A percentile compares a stretch with the other conserved stretches of the same genome.
phyloP scores from a whole-genome alignment of 1,140 invertebrate species.

The Phymastichus coffea region DNA sequence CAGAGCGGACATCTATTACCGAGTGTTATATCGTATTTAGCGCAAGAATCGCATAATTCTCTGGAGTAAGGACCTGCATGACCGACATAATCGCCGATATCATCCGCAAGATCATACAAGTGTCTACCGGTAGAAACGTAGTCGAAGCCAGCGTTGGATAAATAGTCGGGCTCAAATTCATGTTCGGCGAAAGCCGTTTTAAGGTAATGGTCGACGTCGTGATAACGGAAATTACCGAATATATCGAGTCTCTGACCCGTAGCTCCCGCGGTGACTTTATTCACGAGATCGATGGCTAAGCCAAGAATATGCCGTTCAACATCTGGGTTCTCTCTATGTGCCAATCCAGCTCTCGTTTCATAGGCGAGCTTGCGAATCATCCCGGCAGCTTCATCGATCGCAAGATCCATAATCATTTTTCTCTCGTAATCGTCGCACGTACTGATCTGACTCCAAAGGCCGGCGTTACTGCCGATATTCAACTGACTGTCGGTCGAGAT shows the following conservation, averaged over 20 bases:
- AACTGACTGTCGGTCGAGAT: not conserved
- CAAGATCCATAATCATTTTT: constrained; percentile 16
- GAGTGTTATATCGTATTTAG: not conserved
- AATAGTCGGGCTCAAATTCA: not conserved
- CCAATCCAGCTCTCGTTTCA: not conserved
- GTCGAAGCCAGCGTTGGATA: constrained; percentile 10
- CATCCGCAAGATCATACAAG: not conserved
- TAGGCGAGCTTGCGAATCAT: constrained; percentile 4
- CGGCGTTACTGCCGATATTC: not conserved
- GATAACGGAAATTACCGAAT: not conserved
- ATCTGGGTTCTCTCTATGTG: not conserved
- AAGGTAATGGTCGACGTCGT: not conserved
- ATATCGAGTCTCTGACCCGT: not conserved
- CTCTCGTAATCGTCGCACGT: constrained; percentile 6
- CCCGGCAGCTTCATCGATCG: constrained; percentile 9
- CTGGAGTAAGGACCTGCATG: not conserved
- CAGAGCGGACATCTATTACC: not conserved
- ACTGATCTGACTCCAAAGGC: not conserved
- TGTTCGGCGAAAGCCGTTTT: not conserved
- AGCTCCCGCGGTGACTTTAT: not conserved
- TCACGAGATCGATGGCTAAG: constrained; percentile 17
- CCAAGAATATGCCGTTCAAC: not conserved
- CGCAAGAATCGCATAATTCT: not conserved
- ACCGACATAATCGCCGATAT: not conserved
- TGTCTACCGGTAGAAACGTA: not conserved